Evolutionary conservation across 2,888 invertebrate species (phyloP).

Genomic region (Drosophila kanekoi): DNA sequence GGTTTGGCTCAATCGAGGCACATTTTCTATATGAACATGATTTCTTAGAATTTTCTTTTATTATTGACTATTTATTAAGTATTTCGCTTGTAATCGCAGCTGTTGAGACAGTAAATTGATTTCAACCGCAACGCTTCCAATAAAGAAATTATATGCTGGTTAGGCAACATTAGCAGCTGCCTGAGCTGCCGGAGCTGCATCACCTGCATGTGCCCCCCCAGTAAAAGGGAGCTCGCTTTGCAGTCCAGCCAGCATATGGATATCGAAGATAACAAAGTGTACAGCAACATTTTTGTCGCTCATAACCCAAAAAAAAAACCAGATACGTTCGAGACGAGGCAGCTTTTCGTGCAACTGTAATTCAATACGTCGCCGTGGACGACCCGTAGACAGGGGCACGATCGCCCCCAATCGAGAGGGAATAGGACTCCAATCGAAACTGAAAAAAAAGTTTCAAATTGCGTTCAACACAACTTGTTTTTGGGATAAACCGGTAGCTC

Average conservation of each 20-base stretch:
- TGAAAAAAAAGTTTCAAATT: slow-evolving; percentile 68
- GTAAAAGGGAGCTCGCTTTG: slow-evolving; percentile 33
- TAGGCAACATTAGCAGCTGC: slow-evolving; percentile 28
- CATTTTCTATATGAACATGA: neutral
- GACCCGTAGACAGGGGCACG: slow-evolving; percentile 59
- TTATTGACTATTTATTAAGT: neutral
- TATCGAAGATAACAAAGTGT: slow-evolving; percentile 27
- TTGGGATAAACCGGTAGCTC: slow-evolving; percentile 62
- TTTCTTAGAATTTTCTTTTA: neutral
- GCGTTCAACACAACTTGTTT: slow-evolving; percentile 66
- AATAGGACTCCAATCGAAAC: slow-evolving; percentile 48
- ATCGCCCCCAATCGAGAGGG: slow-evolving; percentile 56
- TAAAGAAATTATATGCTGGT: slow-evolving; percentile 46
- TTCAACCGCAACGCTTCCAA: slow-evolving; percentile 13
- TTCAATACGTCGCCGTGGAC: slow-evolving; percentile 42
- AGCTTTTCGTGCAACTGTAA: slow-evolving; percentile 53
- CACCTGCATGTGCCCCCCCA: slow-evolving; percentile 38
- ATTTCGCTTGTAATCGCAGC: slow-evolving; percentile 10
- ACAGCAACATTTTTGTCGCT: slow-evolving; percentile 26
- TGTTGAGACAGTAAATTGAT: slow-evolving; percentile 14
- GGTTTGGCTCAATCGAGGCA: neutral
- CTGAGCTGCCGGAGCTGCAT: slow-evolving; percentile 28
- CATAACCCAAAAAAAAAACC: slow-evolving; percentile 7
- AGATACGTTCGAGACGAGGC: slow-evolving; percentile 22
- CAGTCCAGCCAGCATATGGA: slow-evolving; percentile 44